Percentiles rank a stretch among this genome's conserved stretches.
These are phyloP conservation scores for Hesperophylax magnus DNA, from an alignment of 1,140 invertebrate genomes.

Conservation along the genomic window DNA sequence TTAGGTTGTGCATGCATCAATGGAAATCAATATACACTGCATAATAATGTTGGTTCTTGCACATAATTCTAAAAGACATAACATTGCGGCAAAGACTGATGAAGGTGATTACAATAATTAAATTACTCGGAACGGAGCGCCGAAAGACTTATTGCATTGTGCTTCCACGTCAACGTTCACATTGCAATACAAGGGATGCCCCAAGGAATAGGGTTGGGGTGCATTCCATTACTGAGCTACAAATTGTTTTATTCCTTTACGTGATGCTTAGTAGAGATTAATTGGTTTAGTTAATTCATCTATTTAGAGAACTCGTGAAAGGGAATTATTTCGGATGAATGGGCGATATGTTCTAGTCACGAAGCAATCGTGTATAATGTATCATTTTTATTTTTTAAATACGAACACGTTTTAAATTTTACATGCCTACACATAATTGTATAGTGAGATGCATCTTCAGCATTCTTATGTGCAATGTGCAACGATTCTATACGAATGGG, in stretches of 20 bases:
- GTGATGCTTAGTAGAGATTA: background rate
- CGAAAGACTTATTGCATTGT: too few species aligned
- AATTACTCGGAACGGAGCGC: too few species aligned
- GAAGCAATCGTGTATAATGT: background rate
- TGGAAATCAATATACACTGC: too few species aligned
- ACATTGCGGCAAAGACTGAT: too few species aligned
- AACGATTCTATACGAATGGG: slow-evolving; percentile 8
- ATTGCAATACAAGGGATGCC: background rate
- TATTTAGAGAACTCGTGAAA: slow-evolving; percentile 1
- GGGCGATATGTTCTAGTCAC: slow-evolving; percentile 19
- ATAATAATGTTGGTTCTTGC: too few species aligned
- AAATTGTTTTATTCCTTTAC: too few species aligned
- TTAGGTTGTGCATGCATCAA: too few species aligned
- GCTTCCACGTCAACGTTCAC: background rate
- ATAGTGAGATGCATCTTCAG: slow-evolving; percentile 20
- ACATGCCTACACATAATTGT: background rate
- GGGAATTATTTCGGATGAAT: background rate
- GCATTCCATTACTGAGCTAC: too few species aligned
- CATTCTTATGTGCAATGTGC: background rate
- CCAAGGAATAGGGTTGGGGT: background rate
- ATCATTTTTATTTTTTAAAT: background rate
- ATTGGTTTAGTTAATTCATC: background rate
- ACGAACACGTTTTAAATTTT: slow-evolving; percentile 10
- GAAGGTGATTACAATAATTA: too few species aligned
- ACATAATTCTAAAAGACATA: too few species aligned